A percentile compares a stretch with the other conserved stretches of the same genome.
phyloP scores from a whole-genome alignment of 2,888 invertebrate genomes.

The Eugnorisma glareosa region DNA sequence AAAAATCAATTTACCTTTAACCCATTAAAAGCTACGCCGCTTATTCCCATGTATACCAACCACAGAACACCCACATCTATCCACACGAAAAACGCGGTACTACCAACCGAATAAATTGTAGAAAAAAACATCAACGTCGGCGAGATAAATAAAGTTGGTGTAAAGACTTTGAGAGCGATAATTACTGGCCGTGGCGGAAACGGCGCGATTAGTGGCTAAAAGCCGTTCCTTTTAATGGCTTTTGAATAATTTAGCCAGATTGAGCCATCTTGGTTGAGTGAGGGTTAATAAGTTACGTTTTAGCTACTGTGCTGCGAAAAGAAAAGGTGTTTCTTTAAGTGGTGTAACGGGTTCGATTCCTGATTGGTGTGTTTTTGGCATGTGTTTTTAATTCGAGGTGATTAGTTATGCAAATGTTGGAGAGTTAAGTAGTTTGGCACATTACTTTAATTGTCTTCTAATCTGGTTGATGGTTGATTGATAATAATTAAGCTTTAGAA shows the following conservation, averaged over 20 bases:
- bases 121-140: conserved; percentile 62
- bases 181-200: conserved; percentile 81
- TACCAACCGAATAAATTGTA: conserved; percentile 64
- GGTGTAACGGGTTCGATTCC: conserved; percentile 58
- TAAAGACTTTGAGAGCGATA: conserved; percentile 63
- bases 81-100: conserved; percentile 56
- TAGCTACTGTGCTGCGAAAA: conserved; percentile 59
- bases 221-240: conserved; percentile 81
- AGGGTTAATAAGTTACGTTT: conserved; percentile 47
- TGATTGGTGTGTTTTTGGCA: conserved; percentile 40
- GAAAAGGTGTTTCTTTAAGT: conserved; percentile 58
- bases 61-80: conserved; percentile 70
- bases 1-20: not conserved
- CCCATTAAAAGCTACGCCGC: not conserved
- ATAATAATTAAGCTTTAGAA: not conserved
- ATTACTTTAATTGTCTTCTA: conserved; percentile 37
- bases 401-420: conserved; percentile 42
- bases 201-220: conserved; percentile 84
- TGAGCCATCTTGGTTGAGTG: conserved; percentile 66
- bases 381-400: conserved; percentile 50
- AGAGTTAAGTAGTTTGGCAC: conserved; percentile 35
- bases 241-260: conserved; percentile 80
- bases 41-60: conserved; percentile 67
- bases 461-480: conserved; percentile 30
- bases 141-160: conserved; percentile 70